These are phyloP conservation scores for Anoplius nigerrimus DNA, from an alignment of 2,888 invertebrate species.

Conservation along the genomic window DNA sequence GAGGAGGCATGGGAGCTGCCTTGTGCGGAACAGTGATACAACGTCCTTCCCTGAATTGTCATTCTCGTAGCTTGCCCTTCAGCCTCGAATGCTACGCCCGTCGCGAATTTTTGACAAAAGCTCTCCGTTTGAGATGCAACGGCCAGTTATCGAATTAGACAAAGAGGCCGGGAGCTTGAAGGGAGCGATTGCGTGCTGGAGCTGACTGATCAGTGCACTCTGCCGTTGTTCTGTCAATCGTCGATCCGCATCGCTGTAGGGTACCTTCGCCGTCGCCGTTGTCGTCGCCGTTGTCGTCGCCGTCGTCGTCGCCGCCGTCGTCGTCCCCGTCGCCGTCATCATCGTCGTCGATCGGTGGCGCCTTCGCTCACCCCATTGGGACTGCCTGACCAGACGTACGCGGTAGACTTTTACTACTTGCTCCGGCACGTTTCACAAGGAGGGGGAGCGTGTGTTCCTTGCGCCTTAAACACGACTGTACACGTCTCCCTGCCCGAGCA, in stretches of 20 bases:
- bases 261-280: conserved; percentile 8
- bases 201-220: conserved; percentile 27
- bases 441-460: no score
- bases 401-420: no score
- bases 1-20: no score
- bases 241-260: neutral
- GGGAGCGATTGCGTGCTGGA: conserved; percentile 27
- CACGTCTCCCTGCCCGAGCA: no score
- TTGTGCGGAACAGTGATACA: no score
- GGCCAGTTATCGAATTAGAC: neutral
- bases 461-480: no score
- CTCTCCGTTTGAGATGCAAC: conserved; percentile 27
- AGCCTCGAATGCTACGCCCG: no score
- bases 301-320: conserved; percentile 1
- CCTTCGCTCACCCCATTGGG: neutral
- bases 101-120: neutral
- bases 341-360: conserved; percentile 13
- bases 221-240: conserved; percentile 2
- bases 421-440: no score
- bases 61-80: no score
- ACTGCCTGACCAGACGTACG: no score
- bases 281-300: neutral
- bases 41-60: no score
- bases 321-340: neutral
- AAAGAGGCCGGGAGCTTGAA: conserved; percentile 21